A percentile compares a stretch with the other conserved stretches of the same genome.
Conservation (phyloP, 2,113 vertebrate species). For the Cnemophilus loriae region DNA sequence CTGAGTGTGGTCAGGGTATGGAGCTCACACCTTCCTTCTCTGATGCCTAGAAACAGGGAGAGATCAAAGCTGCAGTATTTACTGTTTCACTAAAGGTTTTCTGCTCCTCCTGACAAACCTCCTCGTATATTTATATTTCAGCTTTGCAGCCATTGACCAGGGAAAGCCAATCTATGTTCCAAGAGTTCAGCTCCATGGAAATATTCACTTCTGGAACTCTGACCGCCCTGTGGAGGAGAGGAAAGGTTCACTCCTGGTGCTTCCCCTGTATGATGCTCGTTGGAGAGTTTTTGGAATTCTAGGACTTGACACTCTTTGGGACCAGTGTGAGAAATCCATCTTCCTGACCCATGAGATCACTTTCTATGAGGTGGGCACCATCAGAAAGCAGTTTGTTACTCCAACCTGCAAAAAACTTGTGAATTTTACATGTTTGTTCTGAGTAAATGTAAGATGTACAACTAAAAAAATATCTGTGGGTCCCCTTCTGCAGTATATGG, state of each 20-base stretch:
- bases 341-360: slow-evolving; percentile 74
- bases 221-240: slow-evolving; percentile 1
- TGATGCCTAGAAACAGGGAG: background rate
- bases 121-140: background rate
- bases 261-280: slow-evolving; percentile 68
- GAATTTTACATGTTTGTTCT: background rate
- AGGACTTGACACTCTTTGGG: slow-evolving; percentile 73
- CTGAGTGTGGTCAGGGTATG: background rate
- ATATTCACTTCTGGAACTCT: slow-evolving; percentile 75
- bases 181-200: slow-evolving; percentile 71
- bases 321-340: slow-evolving; percentile 53
- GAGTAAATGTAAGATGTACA: background rate
- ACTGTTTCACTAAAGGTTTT: background rate
- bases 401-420: background rate
- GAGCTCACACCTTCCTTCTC: background rate
- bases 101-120: background rate
- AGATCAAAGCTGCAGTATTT: background rate
- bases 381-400: background rate
- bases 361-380: slow-evolving; percentile 73
- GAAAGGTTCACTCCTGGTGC: slow-evolving; percentile 72
- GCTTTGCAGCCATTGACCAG: slow-evolving; percentile 72
- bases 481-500: background rate
- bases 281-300: slow-evolving; percentile 74
- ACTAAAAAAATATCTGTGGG: background rate
- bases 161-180: slow-evolving; percentile 73